These are phyloP conservation scores for Entomobrya multifasciata DNA, from an alignment of 2,888 invertebrate genomes.

Conservation along the genomic window DNA sequence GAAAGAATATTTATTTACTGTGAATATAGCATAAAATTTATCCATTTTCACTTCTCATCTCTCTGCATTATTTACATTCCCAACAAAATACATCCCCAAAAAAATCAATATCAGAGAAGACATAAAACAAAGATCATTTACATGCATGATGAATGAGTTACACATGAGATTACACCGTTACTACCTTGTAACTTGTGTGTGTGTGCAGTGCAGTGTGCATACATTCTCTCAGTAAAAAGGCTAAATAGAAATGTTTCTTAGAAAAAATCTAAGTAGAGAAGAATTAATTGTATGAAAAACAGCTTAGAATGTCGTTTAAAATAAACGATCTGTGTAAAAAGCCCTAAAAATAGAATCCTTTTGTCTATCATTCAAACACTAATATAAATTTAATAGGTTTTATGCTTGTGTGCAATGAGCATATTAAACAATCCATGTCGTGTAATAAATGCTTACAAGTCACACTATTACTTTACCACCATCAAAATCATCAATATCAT, in stretches of 20 bases:
- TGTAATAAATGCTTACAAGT: slow-evolving; percentile 42
- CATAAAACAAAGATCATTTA: slow-evolving; percentile 25
- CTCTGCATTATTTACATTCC: neutral
- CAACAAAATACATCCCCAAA: neutral
- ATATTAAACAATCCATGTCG: slow-evolving; percentile 44
- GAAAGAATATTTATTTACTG: slow-evolving; percentile 39
- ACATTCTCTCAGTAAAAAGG: neutral
- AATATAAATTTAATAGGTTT: slow-evolving; percentile 38
- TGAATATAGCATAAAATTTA: slow-evolving; percentile 65
- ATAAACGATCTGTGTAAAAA: slow-evolving; percentile 42
- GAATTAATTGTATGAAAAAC: slow-evolving; percentile 35
- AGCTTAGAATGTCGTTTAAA: slow-evolving; percentile 44
- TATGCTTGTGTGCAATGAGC: slow-evolving; percentile 1
- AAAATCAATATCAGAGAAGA: neutral
- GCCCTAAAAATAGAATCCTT: slow-evolving; percentile 8
- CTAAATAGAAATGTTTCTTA: neutral
- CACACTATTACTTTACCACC: slow-evolving; percentile 54
- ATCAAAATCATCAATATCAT: neutral
- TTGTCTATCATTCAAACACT: slow-evolving; percentile 38
- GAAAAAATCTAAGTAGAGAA: slow-evolving; percentile 25
- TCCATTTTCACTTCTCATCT: slow-evolving; percentile 32
- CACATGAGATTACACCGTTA: too few species aligned
- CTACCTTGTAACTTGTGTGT: too few species aligned
- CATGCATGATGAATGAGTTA: slow-evolving; percentile 4
- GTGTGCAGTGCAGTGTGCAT: too few species aligned